phyloP scores from a whole-genome alignment of 2,888 invertebrate species.

The Nemotelus pantherinus region DNA sequence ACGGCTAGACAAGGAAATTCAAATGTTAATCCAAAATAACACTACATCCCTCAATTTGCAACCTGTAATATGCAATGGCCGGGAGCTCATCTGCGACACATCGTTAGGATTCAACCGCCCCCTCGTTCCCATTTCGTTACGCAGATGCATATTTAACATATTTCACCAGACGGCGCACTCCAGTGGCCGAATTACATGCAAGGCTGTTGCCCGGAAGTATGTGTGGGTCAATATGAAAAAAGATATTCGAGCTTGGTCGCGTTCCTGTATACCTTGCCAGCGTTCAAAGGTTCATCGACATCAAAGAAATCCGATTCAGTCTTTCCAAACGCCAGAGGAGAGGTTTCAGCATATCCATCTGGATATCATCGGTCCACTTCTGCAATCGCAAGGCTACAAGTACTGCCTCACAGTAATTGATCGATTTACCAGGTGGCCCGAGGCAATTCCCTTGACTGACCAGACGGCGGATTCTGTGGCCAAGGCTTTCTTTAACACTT shows the following conservation, averaged over 20 bases:
- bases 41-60: background rate
- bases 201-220: conserved; percentile 1
- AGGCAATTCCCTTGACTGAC: background rate
- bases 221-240: conserved; percentile 1
- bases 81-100: background rate
- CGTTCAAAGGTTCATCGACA: conserved; percentile 1
- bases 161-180: background rate
- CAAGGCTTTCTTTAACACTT: background rate
- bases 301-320: background rate
- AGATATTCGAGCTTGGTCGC: conserved; percentile 11
- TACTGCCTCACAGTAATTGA: conserved; percentile 10
- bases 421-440: background rate
- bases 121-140: background rate
- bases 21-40: background rate
- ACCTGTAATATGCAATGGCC: background rate
- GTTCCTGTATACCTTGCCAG: conserved; percentile 2
- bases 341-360: conserved; percentile 5
- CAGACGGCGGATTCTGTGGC: no score
- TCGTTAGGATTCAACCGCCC: background rate
- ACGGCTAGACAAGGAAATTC: no score
- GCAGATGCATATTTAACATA: background rate
- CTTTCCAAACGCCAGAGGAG: background rate
- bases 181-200: background rate
- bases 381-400: background rate
- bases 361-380: conserved; percentile 1